phyloP scores from a whole-genome alignment of 2,797 vertebrate genomes.

The Siniperca undulata region DNA sequence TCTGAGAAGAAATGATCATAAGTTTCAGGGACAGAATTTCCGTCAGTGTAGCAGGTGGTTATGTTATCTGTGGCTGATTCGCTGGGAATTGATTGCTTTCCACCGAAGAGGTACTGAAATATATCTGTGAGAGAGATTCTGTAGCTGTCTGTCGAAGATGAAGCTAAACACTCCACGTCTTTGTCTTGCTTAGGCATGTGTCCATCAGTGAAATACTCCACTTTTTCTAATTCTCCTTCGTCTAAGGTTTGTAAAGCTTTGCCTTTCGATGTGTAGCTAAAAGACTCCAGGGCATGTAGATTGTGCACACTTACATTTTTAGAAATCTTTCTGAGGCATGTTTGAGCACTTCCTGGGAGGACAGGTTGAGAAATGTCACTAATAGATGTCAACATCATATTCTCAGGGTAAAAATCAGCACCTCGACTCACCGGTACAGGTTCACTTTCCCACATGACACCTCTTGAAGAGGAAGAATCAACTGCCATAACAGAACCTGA shows the following conservation, averaged over 20 bases:
- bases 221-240: slow-evolving; percentile 46
- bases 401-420: slow-evolving; percentile 46
- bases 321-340: slow-evolving; percentile 69
- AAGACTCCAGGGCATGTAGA: slow-evolving; percentile 73
- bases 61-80: slow-evolving; percentile 50
- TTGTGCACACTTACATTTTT: slow-evolving; percentile 83
- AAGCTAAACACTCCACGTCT: slow-evolving; percentile 41
- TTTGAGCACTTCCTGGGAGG: slow-evolving; percentile 49
- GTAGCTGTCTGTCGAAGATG: slow-evolving; percentile 62
- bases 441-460: slow-evolving; percentile 73
- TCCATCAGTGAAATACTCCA: slow-evolving; percentile 22
- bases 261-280: slow-evolving; percentile 35
- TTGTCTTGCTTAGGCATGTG: slow-evolving; percentile 9
- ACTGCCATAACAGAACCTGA: neutral
- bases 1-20: slow-evolving; percentile 94
- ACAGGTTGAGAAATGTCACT: slow-evolving; percentile 49
- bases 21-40: slow-evolving; percentile 87
- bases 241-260: slow-evolving; percentile 56
- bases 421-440: slow-evolving; percentile 24
- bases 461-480: slow-evolving; percentile 34
- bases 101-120: slow-evolving; percentile 79
- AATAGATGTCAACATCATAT: slow-evolving; percentile 51
- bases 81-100: slow-evolving; percentile 57
- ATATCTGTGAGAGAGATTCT: slow-evolving; percentile 77
- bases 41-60: slow-evolving; percentile 39